Percentiles rank a stretch among this genome's conserved stretches.
These are phyloP conservation scores for Cataglyphis altisquamis DNA, from an alignment of 2,888 invertebrate species.

Conservation along the genomic window DNA sequence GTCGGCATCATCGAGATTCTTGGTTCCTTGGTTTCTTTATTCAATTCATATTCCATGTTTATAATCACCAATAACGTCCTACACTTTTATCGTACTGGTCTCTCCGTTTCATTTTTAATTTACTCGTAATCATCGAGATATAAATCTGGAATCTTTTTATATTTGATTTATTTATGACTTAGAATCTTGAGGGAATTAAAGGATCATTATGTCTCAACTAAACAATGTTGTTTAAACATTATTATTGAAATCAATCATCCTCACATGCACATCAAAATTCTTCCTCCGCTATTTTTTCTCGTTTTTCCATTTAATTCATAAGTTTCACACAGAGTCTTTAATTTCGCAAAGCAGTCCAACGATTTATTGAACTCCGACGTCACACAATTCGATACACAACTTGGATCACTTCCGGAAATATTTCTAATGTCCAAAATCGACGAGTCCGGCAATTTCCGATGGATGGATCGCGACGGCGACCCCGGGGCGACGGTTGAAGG, in stretches of 20 bases:
- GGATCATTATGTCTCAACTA: neutral
- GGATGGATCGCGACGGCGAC: constrained; percentile 66
- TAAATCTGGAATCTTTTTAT: neutral
- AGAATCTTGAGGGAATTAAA: neutral
- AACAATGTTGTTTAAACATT: constrained; percentile 3
- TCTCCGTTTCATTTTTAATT: neutral
- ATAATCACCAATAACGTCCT: neutral
- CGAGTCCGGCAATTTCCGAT: constrained; percentile 45
- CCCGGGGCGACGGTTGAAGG: constrained; percentile 62
- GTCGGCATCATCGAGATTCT: constrained; percentile 60
- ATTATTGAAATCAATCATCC: neutral
- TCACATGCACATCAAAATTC: neutral
- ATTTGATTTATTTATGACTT: neutral
- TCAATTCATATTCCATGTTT: constrained; percentile 36
- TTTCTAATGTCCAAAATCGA: constrained; percentile 9
- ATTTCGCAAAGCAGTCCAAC: neutral
- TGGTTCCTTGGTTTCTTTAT: constrained; percentile 16
- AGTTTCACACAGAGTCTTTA: constrained; percentile 6
- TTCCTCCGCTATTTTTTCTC: neutral
- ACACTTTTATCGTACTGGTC: neutral
- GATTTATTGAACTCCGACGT: constrained; percentile 13
- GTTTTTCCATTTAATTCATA: neutral
- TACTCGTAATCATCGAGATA: neutral
- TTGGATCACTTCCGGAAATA: constrained; percentile 33
- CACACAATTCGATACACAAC: constrained; percentile 28